Evolutionary conservation across 2,113 vertebrate species (phyloP).

Genomic region (Galeopterus variegatus): DNA sequence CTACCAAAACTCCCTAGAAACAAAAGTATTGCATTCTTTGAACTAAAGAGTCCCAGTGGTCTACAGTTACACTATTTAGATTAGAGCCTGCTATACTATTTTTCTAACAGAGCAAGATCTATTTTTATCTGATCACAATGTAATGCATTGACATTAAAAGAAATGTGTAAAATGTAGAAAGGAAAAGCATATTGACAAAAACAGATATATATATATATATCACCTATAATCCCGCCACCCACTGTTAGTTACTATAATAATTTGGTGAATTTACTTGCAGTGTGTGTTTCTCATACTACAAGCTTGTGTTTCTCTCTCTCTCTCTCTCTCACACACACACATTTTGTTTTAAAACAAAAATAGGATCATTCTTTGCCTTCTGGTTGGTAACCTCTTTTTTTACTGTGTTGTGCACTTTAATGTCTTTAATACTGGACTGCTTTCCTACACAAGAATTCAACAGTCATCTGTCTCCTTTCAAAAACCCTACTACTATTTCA

Average conservation of each 20-base stretch:
- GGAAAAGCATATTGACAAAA: not conserved
- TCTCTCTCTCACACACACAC: not conserved
- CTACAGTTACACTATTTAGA: not conserved
- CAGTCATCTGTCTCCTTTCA: conserved; percentile 1
- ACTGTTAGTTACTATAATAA: not conserved
- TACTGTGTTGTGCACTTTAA: not conserved
- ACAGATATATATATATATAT: not conserved
- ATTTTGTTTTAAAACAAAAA: conserved; percentile 32
- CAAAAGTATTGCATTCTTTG: not conserved
- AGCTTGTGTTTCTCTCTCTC: not conserved
- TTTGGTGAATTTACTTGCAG: not conserved
- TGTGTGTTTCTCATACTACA: not conserved
- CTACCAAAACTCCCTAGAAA: not conserved
- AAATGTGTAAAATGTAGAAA: conserved; percentile 26
- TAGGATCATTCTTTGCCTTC: not conserved
- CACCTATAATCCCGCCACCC: not conserved
- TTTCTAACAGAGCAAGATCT: not conserved
- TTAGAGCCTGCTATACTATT: not conserved
- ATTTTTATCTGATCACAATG: not conserved
- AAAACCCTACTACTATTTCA: not conserved
- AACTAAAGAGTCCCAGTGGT: not conserved
- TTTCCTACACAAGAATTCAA: not conserved
- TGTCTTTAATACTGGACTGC: not conserved
- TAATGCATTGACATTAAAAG: conserved; percentile 35
- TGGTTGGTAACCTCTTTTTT: not conserved